Base-by-base conservation (phyloP, 2,888 invertebrate genomes). In the Athrips mouffetella region DNA sequence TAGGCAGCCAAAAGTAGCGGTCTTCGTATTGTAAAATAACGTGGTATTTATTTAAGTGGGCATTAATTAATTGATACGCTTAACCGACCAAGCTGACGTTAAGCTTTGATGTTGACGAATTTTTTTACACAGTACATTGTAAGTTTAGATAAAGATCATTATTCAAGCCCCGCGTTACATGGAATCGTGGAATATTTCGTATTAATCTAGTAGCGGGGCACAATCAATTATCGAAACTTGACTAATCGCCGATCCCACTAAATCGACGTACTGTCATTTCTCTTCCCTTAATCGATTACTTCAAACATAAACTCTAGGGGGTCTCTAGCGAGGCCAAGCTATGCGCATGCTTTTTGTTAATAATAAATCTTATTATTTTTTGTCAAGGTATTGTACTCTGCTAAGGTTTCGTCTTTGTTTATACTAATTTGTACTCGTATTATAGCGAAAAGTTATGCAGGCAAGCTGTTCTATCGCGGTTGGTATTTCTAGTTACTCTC, bases 211-310 rank as follows among this genome's bases (percentile, higher is more conserved):
- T 80, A 80, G 81, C 76, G 65, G 57, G 72, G 70, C 69, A 75
- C 70, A 79, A 88, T 88, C 81, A 84, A 87, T 87, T 85, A 85
- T 84, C 81, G 61, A 84, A 85, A 81, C 74, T 74, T 85, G 84
- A 88, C 76, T 80, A 81, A 88, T 87, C 72, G 80, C 72, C 68
- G 75, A 70, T 71, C 71, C 76, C 67, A 76, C 79, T 81, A 80
- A 79, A 77, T 68, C 72, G 84, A 85, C 83, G 76, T 80, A 65
- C 78, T 87, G 87, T 87, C 87, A 87, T 88, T 88, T 86, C 86
- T 88, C 87, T 83, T 84, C 75, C 78, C 72, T 76, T 82, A 84
- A 85, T 85, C 85, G 86, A 87, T 86, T 82, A 85, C 74, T 85
- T 82, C 75, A 83, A 83, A 81, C 80, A 77, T 76, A 67, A 81